Percentiles rank a stretch among this genome's conserved stretches.
These are phyloP conservation scores for Danio aesculapii DNA, from an alignment of 2,797 vertebrate species.

Conservation along the genomic window DNA sequence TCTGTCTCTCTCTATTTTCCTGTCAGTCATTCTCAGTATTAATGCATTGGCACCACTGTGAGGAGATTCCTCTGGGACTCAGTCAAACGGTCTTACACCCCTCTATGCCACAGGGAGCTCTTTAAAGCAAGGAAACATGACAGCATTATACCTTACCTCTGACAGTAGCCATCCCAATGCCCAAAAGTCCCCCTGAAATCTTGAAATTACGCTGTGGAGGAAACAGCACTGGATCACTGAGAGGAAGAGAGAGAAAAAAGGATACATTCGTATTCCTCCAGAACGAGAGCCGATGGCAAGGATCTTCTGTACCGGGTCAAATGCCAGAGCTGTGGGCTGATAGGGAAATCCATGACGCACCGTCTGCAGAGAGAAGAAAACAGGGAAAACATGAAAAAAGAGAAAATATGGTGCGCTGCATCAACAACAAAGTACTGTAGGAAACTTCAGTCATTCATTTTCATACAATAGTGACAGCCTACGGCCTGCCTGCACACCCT, in stretches of 20 bases:
- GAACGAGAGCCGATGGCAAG: constrained; percentile 93
- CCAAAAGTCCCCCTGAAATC: constrained; percentile 27
- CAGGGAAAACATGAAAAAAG: constrained; percentile 1
- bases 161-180: constrained; percentile 56
- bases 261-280: constrained; percentile 97
- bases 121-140: constrained; percentile 59
- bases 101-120: constrained; percentile 15
- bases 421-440: constrained; percentile 6
- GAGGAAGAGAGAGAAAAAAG: constrained; percentile 74
- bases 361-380: constrained; percentile 79
- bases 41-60: constrained; percentile 31
- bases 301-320: constrained; percentile 98
- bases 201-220: constrained; percentile 30
- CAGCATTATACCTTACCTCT: constrained; percentile 71
- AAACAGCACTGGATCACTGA: constrained; percentile 6
- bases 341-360: constrained; percentile 97
- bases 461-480: constrained; percentile 20
- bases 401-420: neutral
- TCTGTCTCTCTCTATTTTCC: constrained; percentile 19
- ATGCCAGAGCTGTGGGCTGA: constrained; percentile 93
- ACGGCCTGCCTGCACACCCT: neutral
- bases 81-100: constrained; percentile 13
- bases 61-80: constrained; percentile 31
- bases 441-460: constrained; percentile 1
- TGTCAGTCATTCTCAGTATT: constrained; percentile 16